Evolutionary conservation across 2,113 vertebrate genomes (phyloP).

Genomic region (Malaclemys terrapin): DNA sequence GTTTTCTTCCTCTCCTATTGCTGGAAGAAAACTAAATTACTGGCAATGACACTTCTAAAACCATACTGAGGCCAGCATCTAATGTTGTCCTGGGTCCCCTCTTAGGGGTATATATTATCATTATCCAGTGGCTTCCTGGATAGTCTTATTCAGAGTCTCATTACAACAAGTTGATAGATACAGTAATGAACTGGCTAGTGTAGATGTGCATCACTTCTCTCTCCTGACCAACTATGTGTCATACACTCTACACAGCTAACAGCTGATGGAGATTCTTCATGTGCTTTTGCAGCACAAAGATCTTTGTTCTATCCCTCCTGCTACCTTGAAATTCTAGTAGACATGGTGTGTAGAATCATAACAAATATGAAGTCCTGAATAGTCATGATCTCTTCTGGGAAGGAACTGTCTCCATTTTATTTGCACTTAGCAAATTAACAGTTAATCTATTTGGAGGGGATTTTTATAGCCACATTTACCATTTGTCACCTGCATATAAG

Average conservation of each 20-base stretch:
- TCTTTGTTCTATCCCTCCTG: neutral
- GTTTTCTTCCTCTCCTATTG: slow-evolving; percentile 17
- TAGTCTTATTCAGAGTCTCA: neutral
- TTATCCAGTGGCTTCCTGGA: neutral
- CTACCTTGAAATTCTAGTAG: neutral
- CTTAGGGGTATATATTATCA: neutral
- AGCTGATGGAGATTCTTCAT: neutral
- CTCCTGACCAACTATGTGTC: neutral
- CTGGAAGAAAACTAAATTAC: neutral
- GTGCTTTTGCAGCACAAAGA: neutral
- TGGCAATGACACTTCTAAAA: neutral
- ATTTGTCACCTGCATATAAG: fast-evolving
- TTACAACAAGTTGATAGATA: slow-evolving; percentile 16
- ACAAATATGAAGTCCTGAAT: neutral
- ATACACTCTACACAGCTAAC: neutral
- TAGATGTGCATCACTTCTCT: neutral
- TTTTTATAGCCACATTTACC: slow-evolving; percentile 40
- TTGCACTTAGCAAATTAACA: slow-evolving; percentile 27
- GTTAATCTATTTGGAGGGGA: slow-evolving; percentile 9
- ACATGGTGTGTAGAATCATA: fast-evolving
- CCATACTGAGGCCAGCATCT: neutral
- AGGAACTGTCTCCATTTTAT: neutral
- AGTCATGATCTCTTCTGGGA: neutral
- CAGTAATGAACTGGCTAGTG: neutral
- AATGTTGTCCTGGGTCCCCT: neutral